Percentiles rank a stretch among this genome's conserved stretches.
Conservation (phyloP, 92 coral and sea anemone genomes). For the Palythoa grandiflora region DNA sequence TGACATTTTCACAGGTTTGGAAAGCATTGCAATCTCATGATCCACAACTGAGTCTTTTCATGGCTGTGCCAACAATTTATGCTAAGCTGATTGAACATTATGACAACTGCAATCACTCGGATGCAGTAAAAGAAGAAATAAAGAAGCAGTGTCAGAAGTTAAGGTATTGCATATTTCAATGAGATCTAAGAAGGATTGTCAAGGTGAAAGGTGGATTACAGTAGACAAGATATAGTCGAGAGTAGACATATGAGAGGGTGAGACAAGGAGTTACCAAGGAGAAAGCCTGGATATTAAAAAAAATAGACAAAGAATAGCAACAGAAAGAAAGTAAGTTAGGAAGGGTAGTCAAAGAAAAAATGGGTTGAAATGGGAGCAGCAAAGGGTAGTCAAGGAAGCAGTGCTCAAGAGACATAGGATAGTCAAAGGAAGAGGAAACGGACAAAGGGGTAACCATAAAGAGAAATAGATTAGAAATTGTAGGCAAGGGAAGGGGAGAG, state of each 20-base stretch:
- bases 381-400: background rate
- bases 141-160: slow-evolving; percentile 62
- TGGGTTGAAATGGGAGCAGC: background rate
- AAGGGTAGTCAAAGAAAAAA: background rate
- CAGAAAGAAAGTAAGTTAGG: background rate
- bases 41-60: slow-evolving; percentile 75
- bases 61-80: slow-evolving; percentile 97
- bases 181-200: background rate
- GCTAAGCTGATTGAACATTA: slow-evolving; percentile 79
- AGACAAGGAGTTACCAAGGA: too few species aligned
- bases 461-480: background rate
- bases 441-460: background rate
- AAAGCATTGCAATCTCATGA: slow-evolving; percentile 55
- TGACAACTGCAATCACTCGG: slow-evolving; percentile 42
- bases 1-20: slow-evolving; percentile 74
- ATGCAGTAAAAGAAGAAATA: slow-evolving; percentile 57
- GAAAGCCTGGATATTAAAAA: too few species aligned
- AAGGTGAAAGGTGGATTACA: background rate
- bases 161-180: slow-evolving; percentile 65
- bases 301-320: too few species aligned
- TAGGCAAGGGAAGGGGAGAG: background rate
- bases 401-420: background rate
- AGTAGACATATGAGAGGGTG: background rate
- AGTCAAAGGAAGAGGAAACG: background rate
- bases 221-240: background rate